These are phyloP conservation scores for Ctenopoma multispine DNA, from an alignment of 2,797 vertebrate species.

Conservation along the genomic window DNA sequence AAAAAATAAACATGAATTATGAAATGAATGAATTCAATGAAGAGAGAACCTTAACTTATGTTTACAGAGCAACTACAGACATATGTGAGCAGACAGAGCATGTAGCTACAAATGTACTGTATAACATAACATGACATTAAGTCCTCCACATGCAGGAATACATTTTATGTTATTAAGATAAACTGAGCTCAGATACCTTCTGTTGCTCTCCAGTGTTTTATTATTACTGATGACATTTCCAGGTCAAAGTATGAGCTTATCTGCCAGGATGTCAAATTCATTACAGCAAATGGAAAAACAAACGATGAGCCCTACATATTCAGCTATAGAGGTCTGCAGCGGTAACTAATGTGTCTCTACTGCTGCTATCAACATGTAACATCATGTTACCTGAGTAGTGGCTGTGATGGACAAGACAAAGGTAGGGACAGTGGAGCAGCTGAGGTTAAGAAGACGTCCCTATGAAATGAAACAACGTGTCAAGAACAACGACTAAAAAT, in stretches of 20 bases:
- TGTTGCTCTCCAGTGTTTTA: background rate
- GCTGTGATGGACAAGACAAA: conserved; percentile 97
- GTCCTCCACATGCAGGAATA: background rate
- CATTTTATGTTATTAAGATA: background rate
- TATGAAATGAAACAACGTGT: conserved; percentile 56
- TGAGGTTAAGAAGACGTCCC: conserved; percentile 96
- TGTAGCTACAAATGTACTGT: background rate
- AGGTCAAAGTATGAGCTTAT: conserved; percentile 22
- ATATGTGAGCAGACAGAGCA: background rate
- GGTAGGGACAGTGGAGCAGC: conserved; percentile 96
- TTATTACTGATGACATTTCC: conserved; percentile 27
- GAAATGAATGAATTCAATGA: conserved; percentile 6
- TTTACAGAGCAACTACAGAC: conserved; percentile 10
- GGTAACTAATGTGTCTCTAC: background rate
- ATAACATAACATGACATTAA: background rate
- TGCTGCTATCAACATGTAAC: background rate
- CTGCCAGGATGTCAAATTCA: conserved; percentile 13
- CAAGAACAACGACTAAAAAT: background rate
- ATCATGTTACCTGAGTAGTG: conserved; percentile 90
- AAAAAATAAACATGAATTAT: conserved; percentile 47
- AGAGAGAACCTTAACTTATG: background rate
- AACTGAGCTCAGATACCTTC: background rate
- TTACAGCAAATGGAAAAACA: conserved; percentile 16
- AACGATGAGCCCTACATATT: background rate
- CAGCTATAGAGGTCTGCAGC: background rate